Conservation (phyloP, 2,113 vertebrate genomes). For the Promerops cafer region DNA sequence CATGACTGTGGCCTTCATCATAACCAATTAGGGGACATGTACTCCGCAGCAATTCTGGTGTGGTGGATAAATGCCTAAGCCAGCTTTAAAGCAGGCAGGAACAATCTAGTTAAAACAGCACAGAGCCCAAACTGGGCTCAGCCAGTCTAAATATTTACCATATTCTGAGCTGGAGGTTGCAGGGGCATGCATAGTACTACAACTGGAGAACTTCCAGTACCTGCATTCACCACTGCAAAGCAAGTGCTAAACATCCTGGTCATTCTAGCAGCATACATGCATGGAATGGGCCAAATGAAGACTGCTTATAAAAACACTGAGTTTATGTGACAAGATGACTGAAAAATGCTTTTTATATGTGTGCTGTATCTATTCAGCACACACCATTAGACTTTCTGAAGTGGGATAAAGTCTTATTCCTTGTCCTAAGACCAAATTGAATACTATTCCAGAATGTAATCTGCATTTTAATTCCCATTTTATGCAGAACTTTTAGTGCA, state of each 20-base stretch:
- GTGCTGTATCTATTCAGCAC: background rate
- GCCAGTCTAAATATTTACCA: conserved; percentile 56
- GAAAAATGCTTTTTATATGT: background rate
- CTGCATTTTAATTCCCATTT: background rate
- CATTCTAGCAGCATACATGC: background rate
- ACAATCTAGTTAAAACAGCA: conserved; percentile 32
- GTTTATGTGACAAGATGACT: background rate
- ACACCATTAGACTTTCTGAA: background rate
- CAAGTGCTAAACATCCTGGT: background rate
- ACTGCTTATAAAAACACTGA: background rate
- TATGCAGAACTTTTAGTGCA: background rate
- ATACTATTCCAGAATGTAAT: background rate
- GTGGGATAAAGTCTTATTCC: background rate
- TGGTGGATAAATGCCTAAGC: conserved; percentile 7
- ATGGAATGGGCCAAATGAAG: background rate
- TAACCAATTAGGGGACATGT: background rate
- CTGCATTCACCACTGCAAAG: background rate
- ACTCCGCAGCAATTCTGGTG: background rate
- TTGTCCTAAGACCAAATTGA: background rate
- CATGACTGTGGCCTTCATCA: conserved; percentile 39
- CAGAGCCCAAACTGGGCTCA: background rate
- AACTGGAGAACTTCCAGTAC: conserved; percentile 20
- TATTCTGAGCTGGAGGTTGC: background rate
- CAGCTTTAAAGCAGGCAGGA: conserved; percentile 20
- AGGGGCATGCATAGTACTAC: background rate